Evolutionary conservation across 2,797 vertebrate species (phyloP).

Genomic region (Sebastes minor): DNA sequence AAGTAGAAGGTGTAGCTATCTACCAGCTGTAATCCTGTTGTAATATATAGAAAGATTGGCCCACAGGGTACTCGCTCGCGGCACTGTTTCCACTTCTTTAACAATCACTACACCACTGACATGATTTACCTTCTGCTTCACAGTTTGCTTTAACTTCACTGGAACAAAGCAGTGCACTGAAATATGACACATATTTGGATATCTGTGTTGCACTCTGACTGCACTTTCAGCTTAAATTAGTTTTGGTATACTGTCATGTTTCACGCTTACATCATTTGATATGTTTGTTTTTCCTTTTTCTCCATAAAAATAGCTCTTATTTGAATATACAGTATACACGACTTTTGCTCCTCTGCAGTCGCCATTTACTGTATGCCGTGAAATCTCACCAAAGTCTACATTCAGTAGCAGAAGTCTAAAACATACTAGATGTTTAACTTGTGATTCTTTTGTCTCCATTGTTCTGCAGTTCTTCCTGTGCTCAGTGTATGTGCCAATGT

Average conservation of each 20-base stretch:
- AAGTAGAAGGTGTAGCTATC: background rate
- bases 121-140: slow-evolving; percentile 9
- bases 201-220: background rate
- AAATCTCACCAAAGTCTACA: background rate
- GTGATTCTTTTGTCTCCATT: background rate
- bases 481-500: slow-evolving; percentile 98
- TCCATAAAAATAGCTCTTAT: background rate
- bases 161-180: background rate
- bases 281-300: background rate
- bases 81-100: slow-evolving; percentile 17
- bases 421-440: background rate
- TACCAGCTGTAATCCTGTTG: slow-evolving; percentile 39
- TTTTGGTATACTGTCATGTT: background rate
- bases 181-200: background rate
- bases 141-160: slow-evolving; percentile 3
- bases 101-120: background rate
- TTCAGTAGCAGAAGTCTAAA: background rate
- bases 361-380: background rate
- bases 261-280: background rate
- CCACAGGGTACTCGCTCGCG: background rate
- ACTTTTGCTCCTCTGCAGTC: background rate
- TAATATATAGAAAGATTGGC: slow-evolving; percentile 26
- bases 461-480: slow-evolving; percentile 94
- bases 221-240: background rate
- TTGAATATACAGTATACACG: background rate